Evolutionary conservation across 1,140 invertebrate genomes (phyloP).

Genomic region (Argopecten irradians): DNA sequence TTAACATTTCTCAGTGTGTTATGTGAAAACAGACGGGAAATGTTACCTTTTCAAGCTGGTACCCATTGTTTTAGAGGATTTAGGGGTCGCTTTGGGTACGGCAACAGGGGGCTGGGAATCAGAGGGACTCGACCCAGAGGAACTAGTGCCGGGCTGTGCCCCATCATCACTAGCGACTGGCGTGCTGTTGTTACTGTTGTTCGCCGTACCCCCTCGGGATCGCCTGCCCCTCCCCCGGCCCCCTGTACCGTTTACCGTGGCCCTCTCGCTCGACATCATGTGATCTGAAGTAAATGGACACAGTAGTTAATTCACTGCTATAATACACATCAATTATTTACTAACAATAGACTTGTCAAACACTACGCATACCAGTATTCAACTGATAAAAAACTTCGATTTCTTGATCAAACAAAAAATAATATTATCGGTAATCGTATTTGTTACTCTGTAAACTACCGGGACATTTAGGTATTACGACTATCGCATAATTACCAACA

Average conservation of each 20-base stretch:
- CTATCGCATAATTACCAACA: background rate
- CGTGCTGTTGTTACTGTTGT: background rate
- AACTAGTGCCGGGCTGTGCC: background rate
- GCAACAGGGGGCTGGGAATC: conserved; percentile 26
- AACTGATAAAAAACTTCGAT: background rate
- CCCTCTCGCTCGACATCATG: conserved; percentile 42
- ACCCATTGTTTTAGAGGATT: conserved; percentile 53
- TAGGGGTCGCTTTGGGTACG: conserved; percentile 34
- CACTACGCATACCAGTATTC: conserved; percentile 5
- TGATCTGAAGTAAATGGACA: conserved; percentile 28
- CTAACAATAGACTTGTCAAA: background rate
- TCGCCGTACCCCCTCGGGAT: conserved; percentile 39
- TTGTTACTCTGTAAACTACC: background rate
- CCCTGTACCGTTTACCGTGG: conserved; percentile 12
- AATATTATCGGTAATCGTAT: background rate
- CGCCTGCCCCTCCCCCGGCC: conserved; percentile 44
- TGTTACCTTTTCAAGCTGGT: conserved; percentile 58
- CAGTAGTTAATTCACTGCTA: background rate
- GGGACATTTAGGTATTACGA: background rate
- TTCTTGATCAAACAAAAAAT: conserved; percentile 29
- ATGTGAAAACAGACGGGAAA: background rate
- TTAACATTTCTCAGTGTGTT: conserved; percentile 16
- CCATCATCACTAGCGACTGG: conserved; percentile 35
- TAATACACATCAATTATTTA: conserved; percentile 21
- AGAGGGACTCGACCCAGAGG: conserved; percentile 15